Conservation (phyloP, 2,113 vertebrate genomes). For the Melanerpes aurifrons region DNA sequence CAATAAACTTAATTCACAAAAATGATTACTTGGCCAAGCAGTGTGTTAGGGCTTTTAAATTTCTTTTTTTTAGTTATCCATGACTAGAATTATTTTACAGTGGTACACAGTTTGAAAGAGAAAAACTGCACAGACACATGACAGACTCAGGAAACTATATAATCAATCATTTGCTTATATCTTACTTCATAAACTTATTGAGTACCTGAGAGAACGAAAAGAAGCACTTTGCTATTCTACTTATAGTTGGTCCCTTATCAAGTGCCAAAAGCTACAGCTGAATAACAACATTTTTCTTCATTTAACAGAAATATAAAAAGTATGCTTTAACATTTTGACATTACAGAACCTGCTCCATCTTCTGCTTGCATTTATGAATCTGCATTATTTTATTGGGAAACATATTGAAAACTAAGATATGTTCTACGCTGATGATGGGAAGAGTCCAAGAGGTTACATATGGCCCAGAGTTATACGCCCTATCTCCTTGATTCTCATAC, state of each 20-base stretch:
- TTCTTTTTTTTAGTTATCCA: not conserved
- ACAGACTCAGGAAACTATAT: not conserved
- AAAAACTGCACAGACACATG: not conserved
- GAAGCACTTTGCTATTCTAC: not conserved
- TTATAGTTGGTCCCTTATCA: not conserved
- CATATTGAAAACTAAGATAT: not conserved
- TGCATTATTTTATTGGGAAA: not conserved
- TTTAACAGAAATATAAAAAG: not conserved
- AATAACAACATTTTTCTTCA: not conserved
- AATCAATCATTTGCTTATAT: not conserved
- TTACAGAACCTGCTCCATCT: not conserved
- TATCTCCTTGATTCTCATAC: not conserved
- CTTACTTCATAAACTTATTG: not conserved
- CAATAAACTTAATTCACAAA: not conserved
- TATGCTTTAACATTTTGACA: not conserved
- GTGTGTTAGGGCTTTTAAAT: not conserved
- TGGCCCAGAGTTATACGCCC: not conserved
- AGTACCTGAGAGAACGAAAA: not conserved
- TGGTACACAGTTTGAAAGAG: not conserved
- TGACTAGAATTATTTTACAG: not conserved
- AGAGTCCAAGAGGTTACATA: not conserved
- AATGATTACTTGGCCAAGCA: not conserved
- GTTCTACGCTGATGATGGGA: rapidly evolving
- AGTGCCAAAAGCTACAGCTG: not conserved
- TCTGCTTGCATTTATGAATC: not conserved